Evolutionary conservation across 2,113 vertebrate species (phyloP).

Genomic region (Alexandromys fortis): DNA sequence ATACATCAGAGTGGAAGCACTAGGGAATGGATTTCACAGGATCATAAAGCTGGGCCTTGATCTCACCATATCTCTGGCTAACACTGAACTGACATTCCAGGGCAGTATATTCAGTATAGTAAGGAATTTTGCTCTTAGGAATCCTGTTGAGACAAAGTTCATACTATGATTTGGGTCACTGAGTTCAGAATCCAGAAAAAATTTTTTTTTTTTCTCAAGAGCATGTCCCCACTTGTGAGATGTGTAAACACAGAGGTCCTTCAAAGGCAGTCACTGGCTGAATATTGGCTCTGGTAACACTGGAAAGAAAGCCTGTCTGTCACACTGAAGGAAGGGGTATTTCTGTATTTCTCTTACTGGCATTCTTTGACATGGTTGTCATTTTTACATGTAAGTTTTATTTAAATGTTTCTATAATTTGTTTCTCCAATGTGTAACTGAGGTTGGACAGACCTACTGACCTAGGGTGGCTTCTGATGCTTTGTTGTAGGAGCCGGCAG

Average conservation of each 20-base stretch:
- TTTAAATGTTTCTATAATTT: background rate
- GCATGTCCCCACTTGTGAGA: background rate
- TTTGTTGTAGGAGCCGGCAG: constrained; percentile 57
- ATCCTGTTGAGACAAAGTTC: background rate
- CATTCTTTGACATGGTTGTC: background rate
- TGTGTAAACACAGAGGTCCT: background rate
- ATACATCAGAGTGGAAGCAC: background rate
- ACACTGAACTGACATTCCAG: background rate
- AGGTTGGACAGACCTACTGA: background rate
- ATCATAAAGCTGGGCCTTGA: background rate
- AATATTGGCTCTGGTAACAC: background rate
- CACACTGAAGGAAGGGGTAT: background rate
- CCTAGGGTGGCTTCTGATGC: background rate
- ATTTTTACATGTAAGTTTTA: background rate
- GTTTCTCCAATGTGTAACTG: background rate
- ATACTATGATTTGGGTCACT: background rate
- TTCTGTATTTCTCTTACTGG: background rate
- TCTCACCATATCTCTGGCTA: background rate
- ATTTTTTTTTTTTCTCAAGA: constrained; percentile 2
- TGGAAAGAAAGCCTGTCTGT: constrained; percentile 9
- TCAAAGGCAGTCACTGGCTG: background rate
- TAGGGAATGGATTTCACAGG: background rate
- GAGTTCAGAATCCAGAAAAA: background rate
- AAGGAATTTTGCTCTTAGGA: background rate
- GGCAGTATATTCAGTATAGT: background rate